Evolutionary conservation across 2,888 invertebrate species (phyloP), one percentile per base, ranked within the genome.

Genomic region (Sussaba pulchella): DNA sequence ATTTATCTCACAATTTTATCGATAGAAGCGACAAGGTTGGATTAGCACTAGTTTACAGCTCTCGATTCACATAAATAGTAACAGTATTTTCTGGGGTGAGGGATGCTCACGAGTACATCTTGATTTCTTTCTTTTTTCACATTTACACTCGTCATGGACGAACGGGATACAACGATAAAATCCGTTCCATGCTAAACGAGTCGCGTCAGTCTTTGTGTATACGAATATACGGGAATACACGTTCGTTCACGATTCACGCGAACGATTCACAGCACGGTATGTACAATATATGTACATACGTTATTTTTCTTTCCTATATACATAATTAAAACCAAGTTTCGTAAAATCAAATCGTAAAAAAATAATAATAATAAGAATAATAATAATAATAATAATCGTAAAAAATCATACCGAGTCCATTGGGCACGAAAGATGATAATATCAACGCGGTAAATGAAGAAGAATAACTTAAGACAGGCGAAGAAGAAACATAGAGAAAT

Each of bases 11-110:
- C 64, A 52, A 57, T 63, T 36, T 70, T 74, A 78, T 72, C 63
- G 75, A 76, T 69, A 72, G 19, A 75, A 78, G 77, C 79, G 76
- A 79, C 77, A 82, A 82, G 75, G 82, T 66, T 75, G 47, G 47
- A 80, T 57, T 66, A 64, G 54, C 54, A 41, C 78, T 74, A 69
- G 54, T 74, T 57, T 47, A 74, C 78, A 74, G 57, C 69, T 69
- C 45, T 66, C 24, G 24, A 59, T 59, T 75, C 63, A 66, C 31
- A 71, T 71, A 78, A 78, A 78, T 74, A 74, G 50, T 66, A 71
- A 77, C 50, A 66, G 59, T 52, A 64, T 26, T 61, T 69, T 76
- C 26, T 12, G 61, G 63, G 69, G 41, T 1, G 57, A 14, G 5
- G 36, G 14, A 24, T 63, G 59, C 61, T 69, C 14, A 76, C 26